Evolutionary conservation across 1,140 invertebrate genomes (phyloP).

Genomic region (Dinoponera quadriceps): DNA sequence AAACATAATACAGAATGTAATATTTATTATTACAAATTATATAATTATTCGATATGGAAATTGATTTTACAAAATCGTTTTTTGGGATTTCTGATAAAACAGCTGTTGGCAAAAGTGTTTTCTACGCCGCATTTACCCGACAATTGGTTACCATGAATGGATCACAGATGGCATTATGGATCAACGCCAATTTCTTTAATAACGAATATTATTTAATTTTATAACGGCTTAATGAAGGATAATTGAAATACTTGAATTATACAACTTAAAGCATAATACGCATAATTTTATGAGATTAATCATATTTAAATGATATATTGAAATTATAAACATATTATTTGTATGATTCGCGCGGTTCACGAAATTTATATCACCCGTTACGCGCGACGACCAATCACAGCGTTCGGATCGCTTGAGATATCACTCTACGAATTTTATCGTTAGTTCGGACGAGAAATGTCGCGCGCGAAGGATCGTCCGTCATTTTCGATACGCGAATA

Average conservation of each 20-base stretch:
- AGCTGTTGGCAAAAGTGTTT: too few relatives aligned
- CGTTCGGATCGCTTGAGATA: background rate
- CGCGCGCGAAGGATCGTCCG: background rate
- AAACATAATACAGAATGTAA: too few relatives aligned
- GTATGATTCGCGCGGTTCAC: background rate
- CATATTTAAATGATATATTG: background rate
- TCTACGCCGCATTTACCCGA: too few relatives aligned
- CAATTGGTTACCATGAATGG: too few relatives aligned
- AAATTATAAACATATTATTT: background rate
- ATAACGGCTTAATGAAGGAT: background rate
- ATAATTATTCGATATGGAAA: too few relatives aligned
- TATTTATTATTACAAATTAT: too few relatives aligned
- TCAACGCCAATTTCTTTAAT: too few relatives aligned
- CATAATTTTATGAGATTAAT: background rate
- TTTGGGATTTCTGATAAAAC: too few relatives aligned
- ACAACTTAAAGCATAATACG: background rate
- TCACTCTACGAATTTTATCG: too few relatives aligned
- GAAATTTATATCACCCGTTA: background rate
- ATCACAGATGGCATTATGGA: too few relatives aligned
- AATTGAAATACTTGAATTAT: background rate
- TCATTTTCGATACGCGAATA: background rate
- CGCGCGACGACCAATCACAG: background rate
- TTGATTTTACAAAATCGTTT: too few relatives aligned
- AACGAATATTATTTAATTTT: background rate
- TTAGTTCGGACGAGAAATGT: background rate